Evolutionary conservation across 2,888 invertebrate genomes (phyloP).

Genomic region (Drosophila prolongata): DNA sequence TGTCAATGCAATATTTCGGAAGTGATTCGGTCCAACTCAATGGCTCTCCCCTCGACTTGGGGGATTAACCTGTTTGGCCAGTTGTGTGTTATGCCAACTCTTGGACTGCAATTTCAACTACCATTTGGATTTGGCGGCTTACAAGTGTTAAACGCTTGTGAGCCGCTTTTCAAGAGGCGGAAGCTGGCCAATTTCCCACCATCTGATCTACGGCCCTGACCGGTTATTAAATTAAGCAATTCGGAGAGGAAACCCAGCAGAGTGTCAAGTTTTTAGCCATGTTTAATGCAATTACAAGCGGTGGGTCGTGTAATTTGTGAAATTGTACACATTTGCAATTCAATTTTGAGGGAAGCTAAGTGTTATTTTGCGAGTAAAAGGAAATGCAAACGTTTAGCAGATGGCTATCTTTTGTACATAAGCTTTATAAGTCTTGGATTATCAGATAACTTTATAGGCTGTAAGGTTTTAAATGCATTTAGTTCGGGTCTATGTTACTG

Average conservation of each 20-base stretch:
- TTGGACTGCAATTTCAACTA: conserved; percentile 1
- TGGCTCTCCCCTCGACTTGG: conserved; percentile 15
- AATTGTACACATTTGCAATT: conserved; percentile 28
- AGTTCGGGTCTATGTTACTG: no score
- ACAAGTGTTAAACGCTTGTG: conserved; percentile 52
- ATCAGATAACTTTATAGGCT: neutral
- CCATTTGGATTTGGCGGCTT: conserved; percentile 41
- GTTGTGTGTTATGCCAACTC: conserved; percentile 36
- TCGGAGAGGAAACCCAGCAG: conserved; percentile 31
- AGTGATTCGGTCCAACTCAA: conserved; percentile 32
- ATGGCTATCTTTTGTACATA: neutral
- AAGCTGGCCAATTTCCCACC: conserved; percentile 49
- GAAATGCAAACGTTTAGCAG: conserved; percentile 1
- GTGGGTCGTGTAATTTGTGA: conserved; percentile 30
- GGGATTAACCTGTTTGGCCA: conserved; percentile 45
- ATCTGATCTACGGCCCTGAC: conserved; percentile 40
- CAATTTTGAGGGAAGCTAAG: conserved; percentile 14
- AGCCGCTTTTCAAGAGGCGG: conserved; percentile 62
- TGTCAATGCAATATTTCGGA: conserved; percentile 60
- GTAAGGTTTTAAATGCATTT: no score
- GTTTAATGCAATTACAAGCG: conserved; percentile 36
- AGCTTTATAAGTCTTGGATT: neutral
- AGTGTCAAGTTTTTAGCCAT: conserved; percentile 33
- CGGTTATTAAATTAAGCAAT: conserved; percentile 53
- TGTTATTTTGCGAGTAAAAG: conserved; percentile 1